Evolutionary conservation across 1,140 invertebrate genomes (phyloP).

Genomic region (Mycetomoellerius zeteki): DNA sequence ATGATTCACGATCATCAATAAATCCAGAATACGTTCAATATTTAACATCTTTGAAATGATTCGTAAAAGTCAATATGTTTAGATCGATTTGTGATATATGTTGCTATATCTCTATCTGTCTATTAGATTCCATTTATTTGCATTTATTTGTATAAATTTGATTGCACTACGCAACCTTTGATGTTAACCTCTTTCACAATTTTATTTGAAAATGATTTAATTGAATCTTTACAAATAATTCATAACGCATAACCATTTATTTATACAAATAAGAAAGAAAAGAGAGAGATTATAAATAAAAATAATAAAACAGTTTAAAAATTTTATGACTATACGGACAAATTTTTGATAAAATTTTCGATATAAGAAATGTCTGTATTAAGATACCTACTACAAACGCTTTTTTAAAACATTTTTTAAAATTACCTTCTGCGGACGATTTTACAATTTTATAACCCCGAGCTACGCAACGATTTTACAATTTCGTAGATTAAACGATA

Average conservation of each 20-base stretch:
- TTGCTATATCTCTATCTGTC: neutral
- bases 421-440: neutral
- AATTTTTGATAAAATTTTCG: neutral
- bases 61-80: neutral
- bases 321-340: neutral
- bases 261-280: neutral
- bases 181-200: neutral
- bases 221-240: neutral
- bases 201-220: neutral
- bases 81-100: neutral
- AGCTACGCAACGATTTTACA: conserved; percentile 19
- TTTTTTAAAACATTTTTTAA: too few relatives aligned
- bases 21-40: neutral
- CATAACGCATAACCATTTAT: neutral
- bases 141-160: conserved; percentile 1
- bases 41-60: neutral
- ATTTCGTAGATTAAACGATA: conserved; percentile 35
- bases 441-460: neutral
- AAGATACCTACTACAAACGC: neutral
- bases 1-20: neutral
- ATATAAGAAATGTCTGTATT: neutral
- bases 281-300: neutral
- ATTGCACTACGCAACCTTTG: neutral
- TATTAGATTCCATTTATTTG: neutral
- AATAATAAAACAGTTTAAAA: neutral